Base-by-base conservation (phyloP, 1,140 invertebrate genomes). In the Stegodyphus dumicola region DNA sequence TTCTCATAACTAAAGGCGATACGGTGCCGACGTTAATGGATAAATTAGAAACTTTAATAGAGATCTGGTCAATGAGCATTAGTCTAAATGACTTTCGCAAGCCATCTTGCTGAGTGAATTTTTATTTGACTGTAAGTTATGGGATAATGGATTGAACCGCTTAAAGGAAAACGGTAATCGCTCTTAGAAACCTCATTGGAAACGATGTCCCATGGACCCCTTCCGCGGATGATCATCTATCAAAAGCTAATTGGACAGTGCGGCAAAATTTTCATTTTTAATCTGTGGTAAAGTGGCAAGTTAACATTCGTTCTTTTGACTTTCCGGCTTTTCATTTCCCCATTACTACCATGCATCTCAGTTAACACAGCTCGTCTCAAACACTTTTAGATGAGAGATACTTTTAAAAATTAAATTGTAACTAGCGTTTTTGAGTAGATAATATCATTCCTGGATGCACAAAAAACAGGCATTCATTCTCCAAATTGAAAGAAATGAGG, bases 221-320 rank as follows among this genome's bases (percentile, higher is more conserved):
- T 71, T 18, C 67, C 52, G 53, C 15, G 15, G 56, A 54, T 33
- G 73, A 70, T 79, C 77, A 79, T 79, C 77, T 54, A 79, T 79
- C 77, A 79, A 53, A 70, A 79, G 77, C 56, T 79, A 79, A 79
- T 79, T 70, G 77, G 77, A 79, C 77, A 70, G 9, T 56, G 51
- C 66, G 15, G 52, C 33, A 53, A 11, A 15, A 13, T 76, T 73
- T 73, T 53, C 15, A 66, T 74, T 60, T 33, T 54, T 60, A 33
- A 33, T 33, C 33, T 33, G 33, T 33, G 33, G 3, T 33, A 33
- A 33, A 33, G 33, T 33, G 33, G 33, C 33, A 33, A 33, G 33
- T 33, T 33, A 33, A 33, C 33, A 33, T 33, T 33, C 33, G 33
- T 33, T 33, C 33, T 33, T 33, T 33, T 33, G 33, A 33, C 33